Evolutionary conservation across 2,113 vertebrate genomes (phyloP), one percentile per base, ranked within the genome.

Genomic region (Anguilla rostrata): DNA sequence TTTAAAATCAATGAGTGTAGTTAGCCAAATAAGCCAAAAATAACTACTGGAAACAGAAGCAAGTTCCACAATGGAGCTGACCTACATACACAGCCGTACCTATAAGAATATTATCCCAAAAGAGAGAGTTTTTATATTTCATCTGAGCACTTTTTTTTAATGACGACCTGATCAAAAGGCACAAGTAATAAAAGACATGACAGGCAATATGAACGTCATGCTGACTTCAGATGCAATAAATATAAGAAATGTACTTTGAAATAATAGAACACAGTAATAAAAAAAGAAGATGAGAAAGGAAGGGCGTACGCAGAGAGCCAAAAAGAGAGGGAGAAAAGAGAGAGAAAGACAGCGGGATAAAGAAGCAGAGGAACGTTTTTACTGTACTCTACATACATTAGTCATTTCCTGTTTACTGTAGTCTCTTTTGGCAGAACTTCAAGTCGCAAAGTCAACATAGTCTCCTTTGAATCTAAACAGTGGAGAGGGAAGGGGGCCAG

Each of bases 351-450:
- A 75, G 71, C 29, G 9, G 71, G n/a, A 75, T 5, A 34, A n/a
- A 9, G 29, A 34, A 75, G 71, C n/a, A 75, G 71, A 75, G 71
- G 71, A n/a, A 75, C 16, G 3, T 71, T n/a, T n/a, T n/a, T 71
- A 8, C 8, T 75, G 5, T 34, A 75, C 26, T 75, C 20, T 34
- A 75, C 71, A 75, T 75, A 75, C 12, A 75, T 75, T 75, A 75
- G 71, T 75, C 71, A 75, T 75, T 75, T 75, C n/a, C 71, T 75
- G 71, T 34, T 75, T 75, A 75, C 71, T 75, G 9, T 29, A 29
- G 71, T 75, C n/a, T 22, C 71, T 34, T 75, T 75, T 75, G 71
- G 71, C 71, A 75, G n/a, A 34, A 75, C 71, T 34, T 75, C 71
- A 34, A 29, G 71, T 75, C 71, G 26, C 71, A 34, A 34, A 75